Evolutionary conservation across 2,888 invertebrate genomes (phyloP).

Genomic region (Anthrax anthrax): DNA sequence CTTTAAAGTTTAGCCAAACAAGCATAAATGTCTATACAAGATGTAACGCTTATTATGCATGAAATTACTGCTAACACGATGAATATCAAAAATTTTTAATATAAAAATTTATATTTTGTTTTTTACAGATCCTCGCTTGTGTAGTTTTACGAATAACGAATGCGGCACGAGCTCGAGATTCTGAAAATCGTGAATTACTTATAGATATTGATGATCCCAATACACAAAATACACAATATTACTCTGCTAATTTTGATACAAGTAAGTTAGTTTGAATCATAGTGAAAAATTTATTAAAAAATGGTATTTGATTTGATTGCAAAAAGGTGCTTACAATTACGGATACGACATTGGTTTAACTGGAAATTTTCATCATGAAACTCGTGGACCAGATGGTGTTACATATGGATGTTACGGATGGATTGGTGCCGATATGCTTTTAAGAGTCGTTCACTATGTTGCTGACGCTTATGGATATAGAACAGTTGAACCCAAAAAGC

Average conservation of each 20-base stretch:
- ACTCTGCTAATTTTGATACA: constrained; percentile 59
- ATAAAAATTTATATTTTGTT: no score
- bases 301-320: neutral
- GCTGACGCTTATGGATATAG: constrained; percentile 67
- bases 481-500: constrained; percentile 51
- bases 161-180: constrained; percentile 21
- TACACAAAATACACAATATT: constrained; percentile 56
- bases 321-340: constrained; percentile 54
- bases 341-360: constrained; percentile 63
- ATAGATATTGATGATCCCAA: constrained; percentile 57
- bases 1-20: no score
- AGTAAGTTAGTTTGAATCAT: constrained; percentile 40
- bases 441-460: constrained; percentile 59
- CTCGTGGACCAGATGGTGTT: constrained; percentile 57
- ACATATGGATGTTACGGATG: constrained; percentile 71
- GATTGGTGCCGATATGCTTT: constrained; percentile 49
- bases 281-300: neutral
- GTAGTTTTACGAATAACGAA: constrained; percentile 31
- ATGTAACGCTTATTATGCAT: no score
- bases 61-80: no score
- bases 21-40: no score
- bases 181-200: constrained; percentile 45
- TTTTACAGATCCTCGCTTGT: constrained; percentile 35
- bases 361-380: constrained; percentile 67
- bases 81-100: no score